phyloP scores from a whole-genome alignment of 2,797 vertebrate genomes.

The Sorex maritimensis region DNA sequence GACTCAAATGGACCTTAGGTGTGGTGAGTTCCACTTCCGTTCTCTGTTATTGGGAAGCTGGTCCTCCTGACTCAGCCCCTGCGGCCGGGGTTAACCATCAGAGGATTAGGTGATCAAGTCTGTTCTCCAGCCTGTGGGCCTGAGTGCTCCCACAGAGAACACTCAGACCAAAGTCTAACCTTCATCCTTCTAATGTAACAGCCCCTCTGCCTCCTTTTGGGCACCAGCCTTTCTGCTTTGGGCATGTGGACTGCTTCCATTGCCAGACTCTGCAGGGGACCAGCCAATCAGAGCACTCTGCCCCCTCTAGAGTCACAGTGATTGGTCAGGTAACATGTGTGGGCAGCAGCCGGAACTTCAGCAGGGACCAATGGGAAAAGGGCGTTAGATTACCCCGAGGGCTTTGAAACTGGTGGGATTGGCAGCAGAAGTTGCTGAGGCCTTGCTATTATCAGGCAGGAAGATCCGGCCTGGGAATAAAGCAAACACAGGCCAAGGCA shows the following conservation, averaged over 20 bases:
- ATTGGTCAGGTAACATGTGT: not conserved
- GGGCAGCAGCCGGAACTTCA: not conserved
- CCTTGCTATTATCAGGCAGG: not conserved
- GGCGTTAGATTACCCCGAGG: not conserved
- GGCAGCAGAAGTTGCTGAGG: not conserved
- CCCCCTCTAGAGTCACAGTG: not conserved
- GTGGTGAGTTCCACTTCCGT: not conserved
- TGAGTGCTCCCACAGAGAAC: too few species aligned
- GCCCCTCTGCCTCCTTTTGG: not conserved
- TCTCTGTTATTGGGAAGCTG: not conserved
- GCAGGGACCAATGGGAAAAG: not conserved
- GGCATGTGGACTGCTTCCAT: not conserved
- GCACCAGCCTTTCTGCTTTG: not conserved
- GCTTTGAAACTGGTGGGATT: conserved; percentile 12
- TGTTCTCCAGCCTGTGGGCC: too few species aligned
- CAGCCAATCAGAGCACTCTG: conserved; percentile 31
- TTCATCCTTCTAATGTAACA: not conserved
- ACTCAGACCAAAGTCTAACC: too few species aligned
- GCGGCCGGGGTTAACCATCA: not conserved
- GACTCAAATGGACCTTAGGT: not conserved
- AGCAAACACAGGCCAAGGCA: not conserved
- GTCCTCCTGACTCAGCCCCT: not conserved
- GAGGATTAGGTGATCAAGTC: too few species aligned
- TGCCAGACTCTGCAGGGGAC: not conserved
- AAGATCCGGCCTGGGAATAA: not conserved